phyloP scores from a whole-genome alignment of 2,113 vertebrate genomes.

The Microtus ochrogaster region DNA sequence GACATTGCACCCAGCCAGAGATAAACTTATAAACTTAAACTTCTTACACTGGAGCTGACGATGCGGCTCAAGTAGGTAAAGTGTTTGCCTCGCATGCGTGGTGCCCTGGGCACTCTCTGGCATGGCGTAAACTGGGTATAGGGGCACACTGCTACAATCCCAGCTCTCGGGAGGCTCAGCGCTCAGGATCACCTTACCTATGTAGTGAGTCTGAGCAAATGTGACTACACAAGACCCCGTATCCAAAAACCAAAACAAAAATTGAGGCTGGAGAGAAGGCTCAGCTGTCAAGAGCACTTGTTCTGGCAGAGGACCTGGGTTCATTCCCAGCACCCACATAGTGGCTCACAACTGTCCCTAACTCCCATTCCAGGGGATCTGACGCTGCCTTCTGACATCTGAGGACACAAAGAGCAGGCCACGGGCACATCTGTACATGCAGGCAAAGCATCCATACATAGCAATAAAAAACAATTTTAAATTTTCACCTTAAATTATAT shows the following conservation, averaged over 20 bases:
- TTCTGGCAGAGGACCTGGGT: neutral
- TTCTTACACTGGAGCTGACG: neutral
- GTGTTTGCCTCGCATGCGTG: too few species aligned
- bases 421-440: neutral
- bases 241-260: neutral
- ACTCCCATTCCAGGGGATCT: neutral
- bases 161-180: neutral
- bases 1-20: neutral
- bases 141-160: neutral
- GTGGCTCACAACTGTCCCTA: neutral
- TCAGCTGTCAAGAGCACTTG: neutral
- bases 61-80: neutral
- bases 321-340: neutral
- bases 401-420: neutral
- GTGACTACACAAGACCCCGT: neutral
- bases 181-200: neutral
- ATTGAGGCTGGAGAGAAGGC: neutral
- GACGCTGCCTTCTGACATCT: neutral
- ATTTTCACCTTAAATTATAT: neutral
- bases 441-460: neutral
- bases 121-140: too few species aligned
- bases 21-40: neutral
- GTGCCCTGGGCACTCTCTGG: neutral
- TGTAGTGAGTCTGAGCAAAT: neutral
- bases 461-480: neutral